A percentile compares a stretch with the other conserved stretches of the same genome.
phyloP scores from a whole-genome alignment of 2,797 vertebrate species.

The Dendrocincla tyrannina region DNA sequence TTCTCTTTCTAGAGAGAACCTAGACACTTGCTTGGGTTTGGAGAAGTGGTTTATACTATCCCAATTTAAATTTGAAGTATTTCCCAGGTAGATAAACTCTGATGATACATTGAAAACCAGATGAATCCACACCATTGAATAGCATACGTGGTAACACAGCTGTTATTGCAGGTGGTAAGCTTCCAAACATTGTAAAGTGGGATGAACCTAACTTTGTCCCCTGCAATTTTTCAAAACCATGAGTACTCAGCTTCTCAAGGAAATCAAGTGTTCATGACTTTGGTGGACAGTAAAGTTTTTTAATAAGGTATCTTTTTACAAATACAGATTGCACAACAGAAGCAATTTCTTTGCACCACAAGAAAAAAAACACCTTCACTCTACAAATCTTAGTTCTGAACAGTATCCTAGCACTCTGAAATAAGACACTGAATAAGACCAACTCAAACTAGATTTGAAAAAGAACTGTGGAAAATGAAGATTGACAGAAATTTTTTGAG shows the following conservation, averaged over 20 bases:
- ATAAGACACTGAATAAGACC: background rate
- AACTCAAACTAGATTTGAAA: background rate
- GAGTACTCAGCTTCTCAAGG: background rate
- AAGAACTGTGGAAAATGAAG: background rate
- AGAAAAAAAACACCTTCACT: background rate
- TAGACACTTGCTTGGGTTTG: background rate
- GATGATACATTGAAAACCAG: background rate
- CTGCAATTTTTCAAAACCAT: background rate
- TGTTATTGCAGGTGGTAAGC: background rate
- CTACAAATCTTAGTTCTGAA: background rate
- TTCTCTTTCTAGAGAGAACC: background rate
- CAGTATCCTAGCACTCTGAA: background rate
- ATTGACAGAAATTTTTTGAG: background rate
- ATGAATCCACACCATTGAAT: background rate
- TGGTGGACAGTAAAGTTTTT: background rate
- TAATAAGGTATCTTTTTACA: background rate
- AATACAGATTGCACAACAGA: background rate
- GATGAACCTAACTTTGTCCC: background rate
- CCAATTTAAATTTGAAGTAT: background rate
- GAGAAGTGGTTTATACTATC: background rate
- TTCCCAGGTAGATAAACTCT: background rate
- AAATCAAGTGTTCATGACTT: background rate
- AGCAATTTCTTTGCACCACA: background rate
- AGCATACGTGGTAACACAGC: rapidly evolving
- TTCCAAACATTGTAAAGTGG: background rate